Percentiles rank a stretch among this genome's conserved stretches.
Conservation (phyloP, 2,113 vertebrate genomes). For the Protobothrops flavoviridis region DNA sequence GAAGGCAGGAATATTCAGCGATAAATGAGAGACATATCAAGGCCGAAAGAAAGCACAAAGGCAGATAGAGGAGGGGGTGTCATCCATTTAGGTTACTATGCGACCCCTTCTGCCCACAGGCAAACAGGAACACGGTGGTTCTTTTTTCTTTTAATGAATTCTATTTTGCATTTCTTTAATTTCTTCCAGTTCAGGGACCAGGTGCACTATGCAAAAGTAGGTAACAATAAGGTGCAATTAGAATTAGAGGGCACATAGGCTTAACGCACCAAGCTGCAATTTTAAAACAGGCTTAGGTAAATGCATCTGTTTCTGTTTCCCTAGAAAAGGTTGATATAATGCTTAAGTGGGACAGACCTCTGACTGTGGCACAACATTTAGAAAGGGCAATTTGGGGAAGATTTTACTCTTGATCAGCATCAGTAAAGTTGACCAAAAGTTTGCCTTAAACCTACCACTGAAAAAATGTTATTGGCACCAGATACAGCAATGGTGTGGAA, state of each 20-base stretch:
- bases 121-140: background rate
- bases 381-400: background rate
- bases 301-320: too few species aligned
- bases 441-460: background rate
- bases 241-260: background rate
- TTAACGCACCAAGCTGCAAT: background rate
- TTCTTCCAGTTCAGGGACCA: background rate
- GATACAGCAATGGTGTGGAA: too few species aligned
- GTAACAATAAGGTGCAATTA: background rate
- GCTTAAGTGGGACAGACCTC: background rate
- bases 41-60: background rate
- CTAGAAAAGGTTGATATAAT: background rate
- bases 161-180: background rate
- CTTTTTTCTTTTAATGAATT: background rate
- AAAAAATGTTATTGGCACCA: too few species aligned
- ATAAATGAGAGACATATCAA: background rate
- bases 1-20: background rate
- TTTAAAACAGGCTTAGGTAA: background rate
- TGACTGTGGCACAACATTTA: background rate
- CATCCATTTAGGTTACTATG: background rate
- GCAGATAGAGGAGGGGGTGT: background rate
- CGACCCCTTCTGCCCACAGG: background rate
- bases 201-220: background rate
- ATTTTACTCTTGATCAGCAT: background rate
- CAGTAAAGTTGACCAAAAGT: background rate